phyloP scores from a whole-genome alignment of 1,140 invertebrate genomes.

The Megathymus violae region DNA sequence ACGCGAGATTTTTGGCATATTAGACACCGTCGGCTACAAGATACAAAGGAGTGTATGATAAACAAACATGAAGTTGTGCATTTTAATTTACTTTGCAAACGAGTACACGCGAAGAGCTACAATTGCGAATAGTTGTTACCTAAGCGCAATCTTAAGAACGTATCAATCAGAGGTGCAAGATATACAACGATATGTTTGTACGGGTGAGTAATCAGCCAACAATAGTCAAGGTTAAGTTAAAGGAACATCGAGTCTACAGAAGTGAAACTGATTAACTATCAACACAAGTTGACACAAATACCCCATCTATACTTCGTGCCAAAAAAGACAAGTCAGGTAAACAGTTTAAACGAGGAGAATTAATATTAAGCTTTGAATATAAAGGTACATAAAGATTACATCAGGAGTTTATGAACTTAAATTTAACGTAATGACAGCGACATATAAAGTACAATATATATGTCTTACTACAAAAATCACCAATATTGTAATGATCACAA shows the following conservation, averaged over 20 bases:
- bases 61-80: conserved; percentile 6
- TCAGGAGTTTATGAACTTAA: conserved; percentile 11
- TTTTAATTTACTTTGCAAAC: conserved; percentile 37
- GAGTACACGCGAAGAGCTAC: conserved; percentile 43
- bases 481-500: too few species aligned
- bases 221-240: conserved; percentile 66
- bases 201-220: conserved; percentile 68
- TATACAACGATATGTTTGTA: conserved; percentile 35
- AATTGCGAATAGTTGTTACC: conserved; percentile 56
- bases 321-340: conserved; percentile 9
- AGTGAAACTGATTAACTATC: conserved; percentile 28
- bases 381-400: not conserved
- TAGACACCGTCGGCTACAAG: conserved; percentile 12
- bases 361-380: too few species aligned
- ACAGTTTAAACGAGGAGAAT: conserved; percentile 4
- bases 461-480: too few species aligned
- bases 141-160: conserved; percentile 46
- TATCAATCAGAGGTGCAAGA: conserved; percentile 46
- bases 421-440: not conserved
- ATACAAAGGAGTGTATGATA: not conserved
- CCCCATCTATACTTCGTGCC: conserved; percentile 17
- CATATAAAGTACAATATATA: too few species aligned
- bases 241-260: conserved; percentile 41
- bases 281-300: conserved; percentile 29
- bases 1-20: conserved; percentile 22